Evolutionary conservation across 2,113 vertebrate species (phyloP), one percentile per base, ranked within the genome.

Genomic region (Hippocampus barbouri): DNA sequence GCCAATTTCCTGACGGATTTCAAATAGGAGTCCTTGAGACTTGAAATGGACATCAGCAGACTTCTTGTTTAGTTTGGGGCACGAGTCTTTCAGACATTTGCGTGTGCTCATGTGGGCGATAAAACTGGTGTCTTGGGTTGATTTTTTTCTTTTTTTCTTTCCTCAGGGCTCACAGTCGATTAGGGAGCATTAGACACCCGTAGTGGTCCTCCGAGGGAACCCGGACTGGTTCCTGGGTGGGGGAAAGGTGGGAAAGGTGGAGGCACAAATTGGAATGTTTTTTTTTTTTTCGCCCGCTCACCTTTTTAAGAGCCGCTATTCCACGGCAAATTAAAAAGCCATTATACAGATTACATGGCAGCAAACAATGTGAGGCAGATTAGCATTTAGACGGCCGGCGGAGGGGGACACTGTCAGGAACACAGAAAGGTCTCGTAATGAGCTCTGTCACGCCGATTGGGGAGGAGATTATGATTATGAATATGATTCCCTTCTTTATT

Each of bases 301-400:
- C 78, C 81, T 85, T 90, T 84, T 87, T 85, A 90, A 87, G 85
- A 86, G 85, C 85, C 76, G 75, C 87, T 86, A 89, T 90, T 90
- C 89, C 90, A 90, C 73, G 87, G 88, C 85, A 88, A 90, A 91
- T 92, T 91, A 91, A 90, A 93, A 91, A 93, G 84, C 91, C 86
- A 91, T 92, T 90, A 90, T 80, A 89, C 81, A 89, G 87, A 91
- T 91, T 91, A 90, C 87, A 89, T 83, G 86, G 84, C 77, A 73
- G 90, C 86, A 89, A 91, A 89, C 90, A 89, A 89, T 89, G 85
- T 90, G 82, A 87, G 88, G 84, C 81, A 89, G 88, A 90, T 90
- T 91, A 92, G 87, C 87, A 90, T 90, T 90, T 88, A 88, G 91
- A 90, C 87, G 66, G 87, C 8, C 69, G 84, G 82, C 83, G 69